Base-by-base conservation (phyloP, 2,888 invertebrate genomes). In the Chouioia cunea region DNA sequence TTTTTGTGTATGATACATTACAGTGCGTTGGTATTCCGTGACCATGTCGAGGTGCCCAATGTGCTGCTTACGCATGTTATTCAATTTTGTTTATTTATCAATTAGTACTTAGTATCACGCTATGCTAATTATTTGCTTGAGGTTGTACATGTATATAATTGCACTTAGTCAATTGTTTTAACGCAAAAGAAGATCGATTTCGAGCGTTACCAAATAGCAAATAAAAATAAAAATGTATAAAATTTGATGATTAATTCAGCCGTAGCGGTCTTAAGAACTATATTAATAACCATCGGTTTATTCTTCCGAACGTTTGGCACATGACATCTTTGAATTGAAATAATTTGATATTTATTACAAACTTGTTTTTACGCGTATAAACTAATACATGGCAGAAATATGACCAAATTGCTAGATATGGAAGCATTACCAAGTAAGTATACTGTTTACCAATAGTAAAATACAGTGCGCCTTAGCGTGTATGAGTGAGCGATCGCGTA, bases 101-200 rank as follows among this genome's bases (percentile, higher is more conserved):
- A 4, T 36, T 36, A 36, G 36, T 36, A 36, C 36, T 36, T 36
- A 36, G 36, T 36, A 36, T 8, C 36, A 36, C 36, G 4, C 36
- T 36, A 12, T 36, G 36, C 36, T 36, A 36, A 12, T n/a, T 23
- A 66, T 47, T 50, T 74, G 76, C 77, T 76, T 75, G 79, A 79
- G 78, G 68, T 68, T 74, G 10, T 36, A 36, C 36, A 36, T 36
- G 36, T 36, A 36, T 36, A 75, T 79, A 79, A 79, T 79, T 76
- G 79, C 79, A 79, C 79, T 79, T 79, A 73, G 71, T 74, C 72
- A 52, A n/a, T 66, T 54, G 70, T 73, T 65, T 58, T 66, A 62
- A 44, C 22, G 52, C 46, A 52, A 46, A 10, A 48, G 56, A 56
- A 62, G 56, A 62, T 68, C n/a, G 56, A 56, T 54, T 54, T 18